Evolutionary conservation across 2,888 invertebrate genomes (phyloP).

Genomic region (Andrena hattorfiana): DNA sequence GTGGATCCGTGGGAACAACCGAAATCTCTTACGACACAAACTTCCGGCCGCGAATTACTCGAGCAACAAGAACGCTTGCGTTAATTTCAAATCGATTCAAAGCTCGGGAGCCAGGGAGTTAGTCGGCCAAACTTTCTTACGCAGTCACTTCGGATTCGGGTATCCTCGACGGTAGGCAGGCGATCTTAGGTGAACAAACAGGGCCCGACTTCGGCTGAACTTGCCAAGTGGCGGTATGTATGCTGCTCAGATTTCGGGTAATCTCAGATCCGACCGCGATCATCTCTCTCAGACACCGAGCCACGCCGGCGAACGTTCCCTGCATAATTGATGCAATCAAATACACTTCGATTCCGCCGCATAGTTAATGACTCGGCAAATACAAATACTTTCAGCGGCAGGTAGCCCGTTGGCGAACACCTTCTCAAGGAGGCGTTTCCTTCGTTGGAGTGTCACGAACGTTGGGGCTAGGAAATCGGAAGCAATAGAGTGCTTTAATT

Average conservation of each 20-base stretch:
- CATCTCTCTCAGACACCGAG: conserved; percentile 17
- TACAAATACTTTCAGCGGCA: not conserved
- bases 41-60: not conserved
- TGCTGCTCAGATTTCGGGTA: conserved; percentile 53
- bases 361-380: conserved; percentile 15
- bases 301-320: conserved; percentile 6
- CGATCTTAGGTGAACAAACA: conserved; percentile 58
- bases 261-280: conserved; percentile 45
- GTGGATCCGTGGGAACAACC: not conserved
- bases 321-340: conserved; percentile 39
- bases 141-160: conserved; percentile 28
- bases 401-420: not conserved
- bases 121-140: conserved; percentile 41
- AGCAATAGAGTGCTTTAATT: no score
- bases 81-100: not conserved
- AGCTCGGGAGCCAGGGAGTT: not conserved
- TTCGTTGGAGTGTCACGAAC: not conserved
- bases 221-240: conserved; percentile 48
- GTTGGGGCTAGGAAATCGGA: no score
- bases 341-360: conserved; percentile 18
- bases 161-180: conserved; percentile 34
- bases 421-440: not conserved
- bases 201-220: conserved; percentile 45
- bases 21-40: not conserved
- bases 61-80: not conserved